These are phyloP conservation scores for Stomorhina lunata DNA, from an alignment of 2,888 invertebrate species.

Conservation along the genomic window DNA sequence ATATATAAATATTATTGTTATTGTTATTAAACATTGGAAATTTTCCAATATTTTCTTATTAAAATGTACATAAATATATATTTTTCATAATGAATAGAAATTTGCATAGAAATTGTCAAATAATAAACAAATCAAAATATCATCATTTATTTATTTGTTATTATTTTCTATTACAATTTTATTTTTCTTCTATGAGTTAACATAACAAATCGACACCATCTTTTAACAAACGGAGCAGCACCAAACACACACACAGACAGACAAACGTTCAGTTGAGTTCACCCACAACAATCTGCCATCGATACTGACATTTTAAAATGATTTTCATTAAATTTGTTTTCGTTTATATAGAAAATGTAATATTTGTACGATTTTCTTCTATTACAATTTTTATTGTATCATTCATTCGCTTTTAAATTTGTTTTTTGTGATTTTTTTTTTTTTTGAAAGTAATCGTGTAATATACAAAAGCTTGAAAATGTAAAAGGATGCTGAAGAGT, in stretches of 20 bases:
- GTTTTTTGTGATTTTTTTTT: background rate
- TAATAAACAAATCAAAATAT: constrained; percentile 60
- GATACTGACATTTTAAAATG: constrained; percentile 36
- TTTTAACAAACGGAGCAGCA: background rate
- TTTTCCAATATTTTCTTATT: background rate
- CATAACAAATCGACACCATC: background rate
- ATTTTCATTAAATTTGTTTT: constrained; percentile 53
- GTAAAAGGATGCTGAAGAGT: background rate
- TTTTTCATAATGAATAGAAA: constrained; percentile 6
- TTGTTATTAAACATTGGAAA: too few relatives aligned
- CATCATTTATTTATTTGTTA: constrained; percentile 43
- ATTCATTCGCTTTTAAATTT: background rate
- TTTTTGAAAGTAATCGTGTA: constrained; percentile 25
- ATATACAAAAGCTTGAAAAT: background rate
- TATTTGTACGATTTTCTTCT: background rate
- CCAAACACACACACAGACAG: too few relatives aligned
- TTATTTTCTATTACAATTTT: background rate
- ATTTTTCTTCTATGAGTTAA: background rate
- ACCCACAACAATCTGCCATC: background rate
- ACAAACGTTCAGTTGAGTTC: too few relatives aligned
- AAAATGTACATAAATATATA: background rate
- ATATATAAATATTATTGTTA: too few relatives aligned
- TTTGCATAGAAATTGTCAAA: constrained; percentile 53
- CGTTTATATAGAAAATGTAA: constrained; percentile 31
- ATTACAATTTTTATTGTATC: background rate